A percentile compares a stretch with the other conserved stretches of the same genome.
Evolutionary conservation across 2,888 invertebrate species (phyloP).

Genomic region (Meta bourneti): DNA sequence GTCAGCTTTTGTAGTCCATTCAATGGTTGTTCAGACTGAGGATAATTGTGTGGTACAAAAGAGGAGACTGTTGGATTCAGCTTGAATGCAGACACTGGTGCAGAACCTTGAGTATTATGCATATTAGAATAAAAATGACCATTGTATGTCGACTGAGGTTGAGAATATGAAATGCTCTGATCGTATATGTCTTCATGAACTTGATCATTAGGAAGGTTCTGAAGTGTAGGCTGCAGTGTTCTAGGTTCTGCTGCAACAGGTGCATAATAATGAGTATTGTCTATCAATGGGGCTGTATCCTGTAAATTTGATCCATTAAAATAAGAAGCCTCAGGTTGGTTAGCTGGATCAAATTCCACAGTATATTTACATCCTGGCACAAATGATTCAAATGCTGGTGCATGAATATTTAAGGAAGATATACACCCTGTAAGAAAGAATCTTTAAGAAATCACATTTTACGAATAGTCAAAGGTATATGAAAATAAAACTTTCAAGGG

Average conservation of each 20-base stretch:
- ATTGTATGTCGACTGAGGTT: constrained; percentile 35
- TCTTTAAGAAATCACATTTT: not conserved
- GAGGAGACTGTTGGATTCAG: constrained; percentile 64
- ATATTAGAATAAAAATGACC: constrained; percentile 21
- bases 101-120: constrained; percentile 7
- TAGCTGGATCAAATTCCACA: not conserved
- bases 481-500: too few species aligned
- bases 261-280: constrained; percentile 7
- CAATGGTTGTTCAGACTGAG: constrained; percentile 10
- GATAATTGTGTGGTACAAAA: constrained; percentile 59
- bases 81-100: constrained; percentile 38
- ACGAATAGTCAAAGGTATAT: too few species aligned
- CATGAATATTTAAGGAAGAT: constrained; percentile 69
- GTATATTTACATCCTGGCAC: constrained; percentile 3
- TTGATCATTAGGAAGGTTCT: constrained; percentile 34
- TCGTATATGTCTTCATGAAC: constrained; percentile 32
- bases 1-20: constrained; percentile 11
- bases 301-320: constrained; percentile 30
- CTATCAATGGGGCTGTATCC: constrained; percentile 1
- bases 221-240: not conserved
- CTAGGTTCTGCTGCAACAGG: not conserved
- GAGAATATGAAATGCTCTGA: not conserved
- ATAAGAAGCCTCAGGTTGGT: not conserved
- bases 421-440: constrained; percentile 18
- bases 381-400: constrained; percentile 62